Base-by-base conservation (phyloP, 1,140 invertebrate genomes). In the Dendrolimus kikuchii region DNA sequence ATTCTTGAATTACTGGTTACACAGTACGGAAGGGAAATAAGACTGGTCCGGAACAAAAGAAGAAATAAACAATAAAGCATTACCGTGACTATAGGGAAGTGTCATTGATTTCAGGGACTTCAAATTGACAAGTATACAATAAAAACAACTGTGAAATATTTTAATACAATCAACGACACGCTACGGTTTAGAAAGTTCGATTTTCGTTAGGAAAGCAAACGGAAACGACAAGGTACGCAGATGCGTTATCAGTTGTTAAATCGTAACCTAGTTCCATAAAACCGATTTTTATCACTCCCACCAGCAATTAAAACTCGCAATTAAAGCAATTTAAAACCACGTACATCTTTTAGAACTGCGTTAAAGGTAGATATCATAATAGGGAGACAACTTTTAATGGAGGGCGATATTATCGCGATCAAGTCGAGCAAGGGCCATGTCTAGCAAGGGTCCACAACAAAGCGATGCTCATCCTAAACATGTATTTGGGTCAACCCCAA, bases 71-170 rank as follows among this genome's bases (percentile, higher is more conserved):
- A 23, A 23, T 23, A 23, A 23, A 23, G 23, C 23, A 23, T 56
- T 41, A 37, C 51, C 57, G 74, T 76, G 61, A 65, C 67, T 56
- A 75, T 74, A 74, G 78, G 77, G 77, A 81, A 82, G 66, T 60
- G 54, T 66, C 51, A 23, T 23, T 23, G 23, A 23, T 23, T 23
- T 23, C 23, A 23, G 23, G 23, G 23, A 23, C 23, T 23, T 23
- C 23, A 23, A 23, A 23, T 23, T 23, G 23, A 23, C 23, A 23
- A 23, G 23, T 23, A 23, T 3, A 23, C 23, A 23, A 23, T 23
- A 1, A 23, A 23, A 23, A 23, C 1, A 23, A 23, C 3, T 23
- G 23, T 23, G 23, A 23, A 23, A 23, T 23, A 23, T 23, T 23
- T 23, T 23, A 23, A 23, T 23, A 23, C 1, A 23, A 23, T 23